These are phyloP conservation scores for Rhinichthys osculus DNA, from an alignment of 2,797 vertebrate species.

Conservation along the genomic window DNA sequence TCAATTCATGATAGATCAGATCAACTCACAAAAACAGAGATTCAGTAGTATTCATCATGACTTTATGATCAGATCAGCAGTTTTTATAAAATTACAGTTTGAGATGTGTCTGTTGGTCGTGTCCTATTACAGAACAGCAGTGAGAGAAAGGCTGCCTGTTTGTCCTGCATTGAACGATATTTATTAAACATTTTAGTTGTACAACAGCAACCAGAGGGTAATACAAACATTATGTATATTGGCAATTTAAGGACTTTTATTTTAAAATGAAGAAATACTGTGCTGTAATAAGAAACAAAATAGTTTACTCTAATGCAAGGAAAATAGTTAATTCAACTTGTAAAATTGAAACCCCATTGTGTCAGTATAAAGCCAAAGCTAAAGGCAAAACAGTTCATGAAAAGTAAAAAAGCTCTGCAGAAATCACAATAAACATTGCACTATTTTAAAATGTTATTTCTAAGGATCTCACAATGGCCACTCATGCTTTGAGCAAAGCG, in stretches of 20 bases:
- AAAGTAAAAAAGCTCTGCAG: neutral
- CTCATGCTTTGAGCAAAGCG: neutral
- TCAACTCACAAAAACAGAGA: neutral
- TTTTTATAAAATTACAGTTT: neutral
- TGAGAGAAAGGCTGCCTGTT: conserved; percentile 1
- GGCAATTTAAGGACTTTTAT: neutral
- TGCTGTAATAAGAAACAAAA: neutral
- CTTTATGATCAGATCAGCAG: neutral
- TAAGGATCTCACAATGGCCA: neutral
- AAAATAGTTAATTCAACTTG: neutral
- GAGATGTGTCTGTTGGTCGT: neutral
- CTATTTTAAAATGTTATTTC: neutral
- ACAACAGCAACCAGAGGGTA: neutral
- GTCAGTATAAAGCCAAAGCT: neutral
- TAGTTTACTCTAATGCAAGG: neutral
- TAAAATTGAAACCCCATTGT: neutral
- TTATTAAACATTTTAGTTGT: neutral
- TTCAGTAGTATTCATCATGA: neutral
- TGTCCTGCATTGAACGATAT: neutral
- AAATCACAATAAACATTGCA: conserved; percentile 20
- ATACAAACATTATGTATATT: neutral
- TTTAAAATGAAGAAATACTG: neutral
- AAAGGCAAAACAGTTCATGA: neutral
- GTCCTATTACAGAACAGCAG: conserved; percentile 6
- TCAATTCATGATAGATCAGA: neutral